phyloP scores from a whole-genome alignment of 2,797 vertebrate species.

The Morelia viridis region DNA sequence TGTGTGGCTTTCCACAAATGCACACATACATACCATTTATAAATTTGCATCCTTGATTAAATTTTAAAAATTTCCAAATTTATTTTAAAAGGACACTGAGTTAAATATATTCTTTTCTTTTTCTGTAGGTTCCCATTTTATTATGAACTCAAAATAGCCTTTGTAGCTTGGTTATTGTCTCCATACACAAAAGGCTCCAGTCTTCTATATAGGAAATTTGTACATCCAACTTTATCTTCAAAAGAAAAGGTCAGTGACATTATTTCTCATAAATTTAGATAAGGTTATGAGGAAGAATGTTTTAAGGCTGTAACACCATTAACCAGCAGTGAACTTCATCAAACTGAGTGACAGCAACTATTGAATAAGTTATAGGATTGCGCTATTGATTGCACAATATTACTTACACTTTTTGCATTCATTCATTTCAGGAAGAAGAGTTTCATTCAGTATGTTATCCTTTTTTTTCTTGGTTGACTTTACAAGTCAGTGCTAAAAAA shows the following conservation, averaged over 20 bases:
- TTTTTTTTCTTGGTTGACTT: conserved; percentile 15
- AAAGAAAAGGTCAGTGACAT: conserved; percentile 92
- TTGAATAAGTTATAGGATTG: neutral
- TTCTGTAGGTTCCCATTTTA: conserved; percentile 95
- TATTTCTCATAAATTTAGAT: neutral
- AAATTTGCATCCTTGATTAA: neutral
- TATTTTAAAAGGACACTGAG: neutral
- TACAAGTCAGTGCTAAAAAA: neutral
- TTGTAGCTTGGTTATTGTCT: conserved; percentile 97
- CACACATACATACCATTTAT: neutral
- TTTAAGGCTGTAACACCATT: neutral
- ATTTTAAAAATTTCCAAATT: neutral
- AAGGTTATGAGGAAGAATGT: conserved; percentile 7
- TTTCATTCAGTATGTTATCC: neutral
- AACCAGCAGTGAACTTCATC: neutral
- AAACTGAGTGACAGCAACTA: neutral
- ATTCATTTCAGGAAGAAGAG: neutral
- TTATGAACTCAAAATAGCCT: conserved; percentile 99
- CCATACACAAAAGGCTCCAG: conserved; percentile 99
- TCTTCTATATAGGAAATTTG: conserved; percentile 97
- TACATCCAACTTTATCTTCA: conserved; percentile 96
- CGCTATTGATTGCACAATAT: neutral
- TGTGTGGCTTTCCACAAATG: neutral
- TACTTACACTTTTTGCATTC: neutral
- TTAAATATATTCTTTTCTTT: conserved; percentile 46